phyloP scores from a whole-genome alignment of 2,113 vertebrate species.

The Colinus virginianus region DNA sequence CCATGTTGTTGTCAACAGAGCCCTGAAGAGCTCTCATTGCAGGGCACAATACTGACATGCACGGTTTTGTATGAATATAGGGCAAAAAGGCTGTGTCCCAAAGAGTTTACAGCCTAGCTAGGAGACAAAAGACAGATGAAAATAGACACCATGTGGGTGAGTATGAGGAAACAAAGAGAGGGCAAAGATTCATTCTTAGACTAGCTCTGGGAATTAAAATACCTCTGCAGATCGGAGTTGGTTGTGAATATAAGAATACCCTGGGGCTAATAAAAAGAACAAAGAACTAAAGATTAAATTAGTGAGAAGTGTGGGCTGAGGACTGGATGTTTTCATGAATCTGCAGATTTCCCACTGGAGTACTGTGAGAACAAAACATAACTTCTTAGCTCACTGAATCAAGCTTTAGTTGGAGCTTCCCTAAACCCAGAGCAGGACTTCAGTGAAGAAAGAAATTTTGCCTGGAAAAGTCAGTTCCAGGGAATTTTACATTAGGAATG shows the following conservation, averaged over 20 bases:
- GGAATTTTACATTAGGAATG: background rate
- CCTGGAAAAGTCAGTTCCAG: background rate
- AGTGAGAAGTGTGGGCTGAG: background rate
- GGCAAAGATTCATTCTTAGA: conserved; percentile 14
- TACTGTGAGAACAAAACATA: conserved; percentile 21
- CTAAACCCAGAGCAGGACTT: background rate
- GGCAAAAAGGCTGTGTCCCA: background rate
- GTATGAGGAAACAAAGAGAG: background rate
- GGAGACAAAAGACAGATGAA: background rate
- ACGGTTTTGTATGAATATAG: background rate
- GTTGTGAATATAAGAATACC: conserved; percentile 15
- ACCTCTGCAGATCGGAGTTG: background rate
- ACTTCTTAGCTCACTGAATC: conserved; percentile 23
- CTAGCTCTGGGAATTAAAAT: conserved; percentile 16
- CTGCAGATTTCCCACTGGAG: conserved; percentile 39
- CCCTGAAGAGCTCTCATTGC: background rate
- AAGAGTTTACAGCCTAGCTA: background rate
- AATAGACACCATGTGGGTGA: conserved; percentile 10
- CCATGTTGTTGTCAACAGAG: background rate
- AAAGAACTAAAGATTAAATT: conserved; percentile 40
- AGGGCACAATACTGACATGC: background rate
- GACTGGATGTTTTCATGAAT: conserved; percentile 29
- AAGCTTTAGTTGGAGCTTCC: background rate
- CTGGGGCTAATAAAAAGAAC: conserved; percentile 20
- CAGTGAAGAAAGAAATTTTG: background rate